A percentile compares a stretch with the other conserved stretches of the same genome.
These are phyloP conservation scores for Pseudomugil tenellus DNA, from an alignment of 2,797 vertebrate species.

Conservation along the genomic window DNA sequence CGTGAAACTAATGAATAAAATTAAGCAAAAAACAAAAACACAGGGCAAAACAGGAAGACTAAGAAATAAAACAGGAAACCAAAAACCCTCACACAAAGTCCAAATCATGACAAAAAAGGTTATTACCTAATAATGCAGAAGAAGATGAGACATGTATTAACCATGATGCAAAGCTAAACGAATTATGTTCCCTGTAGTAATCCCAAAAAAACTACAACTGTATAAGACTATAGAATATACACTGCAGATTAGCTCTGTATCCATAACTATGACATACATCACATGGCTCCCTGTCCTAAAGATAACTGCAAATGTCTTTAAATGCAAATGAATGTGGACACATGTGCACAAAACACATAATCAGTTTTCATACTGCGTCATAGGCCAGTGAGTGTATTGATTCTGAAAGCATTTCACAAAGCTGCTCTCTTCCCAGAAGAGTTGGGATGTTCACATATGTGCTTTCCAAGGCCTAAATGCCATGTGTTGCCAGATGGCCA, in stretches of 20 bases:
- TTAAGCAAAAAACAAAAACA: too few species aligned
- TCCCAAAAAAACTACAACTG: slow-evolving; percentile 8
- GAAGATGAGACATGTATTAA: slow-evolving; percentile 17
- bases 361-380: slow-evolving; percentile 13
- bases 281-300: background rate
- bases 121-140: slow-evolving; percentile 7
- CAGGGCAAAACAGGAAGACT: too few species aligned
- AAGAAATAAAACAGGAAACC: too few species aligned
- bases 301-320: slow-evolving; percentile 26
- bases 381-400: slow-evolving; percentile 18
- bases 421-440: background rate
- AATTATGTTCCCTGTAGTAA: slow-evolving; percentile 25
- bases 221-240: background rate
- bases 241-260: slow-evolving; percentile 13
- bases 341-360: slow-evolving; percentile 20
- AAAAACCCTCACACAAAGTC: too few species aligned
- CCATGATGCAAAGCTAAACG: slow-evolving; percentile 13
- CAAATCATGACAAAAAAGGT: too few species aligned
- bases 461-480: too few species aligned
- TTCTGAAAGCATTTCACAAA: slow-evolving; percentile 33
- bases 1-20: too few species aligned
- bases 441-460: too few species aligned
- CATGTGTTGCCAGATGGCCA: too few species aligned
- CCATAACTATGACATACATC: slow-evolving; percentile 22
- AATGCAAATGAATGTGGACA: slow-evolving; percentile 19